Percentiles rank a stretch among this genome's conserved stretches.
Evolutionary conservation across 2,797 vertebrate genomes (phyloP).

Genomic region (Triplophysa bombifrons): DNA sequence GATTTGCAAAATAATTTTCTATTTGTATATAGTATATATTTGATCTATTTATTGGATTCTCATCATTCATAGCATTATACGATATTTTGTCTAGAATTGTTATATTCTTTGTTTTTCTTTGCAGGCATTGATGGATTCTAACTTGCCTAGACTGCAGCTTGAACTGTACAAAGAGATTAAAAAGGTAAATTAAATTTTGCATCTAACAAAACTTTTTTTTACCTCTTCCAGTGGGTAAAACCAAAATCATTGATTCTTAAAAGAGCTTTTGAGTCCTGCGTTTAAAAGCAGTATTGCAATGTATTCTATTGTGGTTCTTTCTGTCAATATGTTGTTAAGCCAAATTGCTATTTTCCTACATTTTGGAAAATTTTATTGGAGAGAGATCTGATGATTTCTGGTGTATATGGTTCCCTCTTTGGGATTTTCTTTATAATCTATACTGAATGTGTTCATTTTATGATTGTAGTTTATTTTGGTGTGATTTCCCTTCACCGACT

Average conservation of each 20-base stretch:
- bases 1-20: background rate
- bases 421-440: too few relatives aligned
- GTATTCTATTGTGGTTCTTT: too few relatives aligned
- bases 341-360: too few relatives aligned
- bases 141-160: slow-evolving; percentile 91
- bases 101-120: slow-evolving; percentile 31
- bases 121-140: slow-evolving; percentile 97
- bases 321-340: too few relatives aligned
- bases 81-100: background rate
- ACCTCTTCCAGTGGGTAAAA: background rate
- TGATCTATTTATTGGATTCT: background rate
- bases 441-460: too few relatives aligned
- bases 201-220: background rate
- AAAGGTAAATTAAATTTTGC: slow-evolving; percentile 78
- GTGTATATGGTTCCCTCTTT: too few relatives aligned
- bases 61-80: background rate
- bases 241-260: background rate
- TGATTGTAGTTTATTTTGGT: too few relatives aligned
- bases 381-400: too few relatives aligned
- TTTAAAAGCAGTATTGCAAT: background rate
- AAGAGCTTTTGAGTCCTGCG: background rate
- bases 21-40: background rate
- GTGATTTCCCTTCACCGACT: too few relatives aligned
- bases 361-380: too few relatives aligned
- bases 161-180: slow-evolving; percentile 99